Conservation (phyloP, 2,888 invertebrate genomes). For the Antheraea yamamai region DNA sequence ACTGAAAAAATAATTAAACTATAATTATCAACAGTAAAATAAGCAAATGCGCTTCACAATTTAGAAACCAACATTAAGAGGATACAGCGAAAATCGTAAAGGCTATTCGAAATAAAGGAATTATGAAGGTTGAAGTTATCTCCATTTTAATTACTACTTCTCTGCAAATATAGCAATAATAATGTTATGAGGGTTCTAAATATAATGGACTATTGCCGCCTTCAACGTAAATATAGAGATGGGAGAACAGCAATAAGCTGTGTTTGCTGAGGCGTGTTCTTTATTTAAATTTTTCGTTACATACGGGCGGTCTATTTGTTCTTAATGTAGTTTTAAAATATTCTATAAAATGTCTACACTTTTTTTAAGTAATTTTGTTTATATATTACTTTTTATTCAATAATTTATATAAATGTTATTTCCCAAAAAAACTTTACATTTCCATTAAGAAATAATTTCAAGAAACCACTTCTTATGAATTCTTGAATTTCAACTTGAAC, state of each 20-base stretch:
- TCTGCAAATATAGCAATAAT: background rate
- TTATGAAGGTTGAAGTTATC: background rate
- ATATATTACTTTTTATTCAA: no score
- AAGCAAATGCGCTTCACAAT: background rate
- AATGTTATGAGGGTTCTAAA: conserved; percentile 34
- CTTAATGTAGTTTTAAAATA: conserved; percentile 1
- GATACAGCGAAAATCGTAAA: background rate
- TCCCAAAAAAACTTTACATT: no score
- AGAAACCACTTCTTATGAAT: no score
- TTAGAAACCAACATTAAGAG: background rate
- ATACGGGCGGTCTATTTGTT: conserved; percentile 42
- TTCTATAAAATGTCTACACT: no score
- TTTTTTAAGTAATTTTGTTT: no score
- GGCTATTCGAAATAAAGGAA: background rate
- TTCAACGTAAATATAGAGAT: conserved; percentile 61
- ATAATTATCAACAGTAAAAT: background rate
- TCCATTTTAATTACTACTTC: background rate
- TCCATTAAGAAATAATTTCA: no score
- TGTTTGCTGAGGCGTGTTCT: conserved; percentile 65
- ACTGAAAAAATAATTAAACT: background rate
- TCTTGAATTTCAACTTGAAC: no score
- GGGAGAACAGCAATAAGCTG: conserved; percentile 61
- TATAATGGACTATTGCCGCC: conserved; percentile 40
- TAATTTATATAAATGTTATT: no score
- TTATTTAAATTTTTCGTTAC: conserved; percentile 55